Conservation (phyloP, 1,140 invertebrate species). For the Drosophila cardini region DNA sequence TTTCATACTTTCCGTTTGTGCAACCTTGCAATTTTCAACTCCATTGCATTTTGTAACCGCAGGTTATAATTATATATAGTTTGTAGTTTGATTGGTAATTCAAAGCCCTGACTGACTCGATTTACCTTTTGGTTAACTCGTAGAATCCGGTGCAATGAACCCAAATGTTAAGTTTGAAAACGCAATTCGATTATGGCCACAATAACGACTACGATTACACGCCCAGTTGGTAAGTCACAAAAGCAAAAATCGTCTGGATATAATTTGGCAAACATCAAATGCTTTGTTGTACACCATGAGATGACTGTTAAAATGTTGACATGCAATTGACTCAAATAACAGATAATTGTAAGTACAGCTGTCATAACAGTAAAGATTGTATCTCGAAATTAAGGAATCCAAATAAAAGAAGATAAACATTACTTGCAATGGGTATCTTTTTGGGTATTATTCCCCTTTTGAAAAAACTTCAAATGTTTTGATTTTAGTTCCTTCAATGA, state of each 20-base stretch:
- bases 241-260: conserved; percentile 24
- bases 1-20: conserved; percentile 37
- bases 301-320: conserved; percentile 18
- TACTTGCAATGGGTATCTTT: neutral
- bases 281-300: conserved; percentile 14
- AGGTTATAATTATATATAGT: conserved; percentile 51
- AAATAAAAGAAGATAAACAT: neutral
- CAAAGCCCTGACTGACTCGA: conserved; percentile 44
- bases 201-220: conserved; percentile 41
- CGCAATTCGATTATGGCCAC: conserved; percentile 46
- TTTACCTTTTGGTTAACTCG: conserved; percentile 30
- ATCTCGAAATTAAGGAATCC: neutral
- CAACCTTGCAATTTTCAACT: conserved; percentile 78
- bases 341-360: conserved; percentile 17
- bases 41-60: conserved; percentile 72
- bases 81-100: conserved; percentile 39
- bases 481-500: neutral
- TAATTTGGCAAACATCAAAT: conserved; percentile 10
- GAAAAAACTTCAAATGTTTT: neutral
- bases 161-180: conserved; percentile 40
- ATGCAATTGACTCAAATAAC: conserved; percentile 14
- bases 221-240: conserved; percentile 34
- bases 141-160: conserved; percentile 51
- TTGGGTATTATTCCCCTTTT: neutral
- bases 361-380: conserved; percentile 15